Evolutionary conservation across 2,888 invertebrate genomes (phyloP).

Genomic region (Polyploca ridens): DNA sequence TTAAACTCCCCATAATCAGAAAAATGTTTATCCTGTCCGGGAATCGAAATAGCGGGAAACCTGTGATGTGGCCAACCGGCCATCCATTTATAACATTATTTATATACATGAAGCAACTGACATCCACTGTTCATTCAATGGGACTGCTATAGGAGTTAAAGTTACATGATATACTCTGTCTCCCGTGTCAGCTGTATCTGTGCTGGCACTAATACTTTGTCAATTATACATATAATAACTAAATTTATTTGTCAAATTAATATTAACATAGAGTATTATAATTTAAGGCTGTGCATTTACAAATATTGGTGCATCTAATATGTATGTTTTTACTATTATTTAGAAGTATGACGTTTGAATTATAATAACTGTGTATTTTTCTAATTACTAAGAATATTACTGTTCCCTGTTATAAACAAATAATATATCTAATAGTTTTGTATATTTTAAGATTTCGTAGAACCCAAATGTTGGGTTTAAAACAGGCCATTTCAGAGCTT

Average conservation of each 20-base stretch:
- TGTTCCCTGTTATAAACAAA: background rate
- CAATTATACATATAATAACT: background rate
- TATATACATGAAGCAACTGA: no score
- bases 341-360: background rate
- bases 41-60: no score
- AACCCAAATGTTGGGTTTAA: no score
- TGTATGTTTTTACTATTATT: background rate
- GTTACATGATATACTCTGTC: background rate
- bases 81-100: no score
- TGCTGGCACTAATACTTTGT: background rate
- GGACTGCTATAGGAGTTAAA: background rate
- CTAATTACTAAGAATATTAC: background rate
- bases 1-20: no score
- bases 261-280: background rate
- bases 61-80: no score
- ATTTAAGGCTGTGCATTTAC: constrained; percentile 21
- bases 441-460: background rate
- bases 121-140: no score
- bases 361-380: background rate
- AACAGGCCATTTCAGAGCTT: no score
- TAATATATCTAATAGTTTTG: background rate
- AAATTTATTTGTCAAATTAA: background rate
- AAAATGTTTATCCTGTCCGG: no score
- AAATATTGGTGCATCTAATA: background rate
- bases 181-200: background rate